Percentiles rank a stretch among this genome's conserved stretches.
Evolutionary conservation across 2,797 vertebrate genomes (phyloP).

Genomic region (Gadopsis bispinosus): DNA sequence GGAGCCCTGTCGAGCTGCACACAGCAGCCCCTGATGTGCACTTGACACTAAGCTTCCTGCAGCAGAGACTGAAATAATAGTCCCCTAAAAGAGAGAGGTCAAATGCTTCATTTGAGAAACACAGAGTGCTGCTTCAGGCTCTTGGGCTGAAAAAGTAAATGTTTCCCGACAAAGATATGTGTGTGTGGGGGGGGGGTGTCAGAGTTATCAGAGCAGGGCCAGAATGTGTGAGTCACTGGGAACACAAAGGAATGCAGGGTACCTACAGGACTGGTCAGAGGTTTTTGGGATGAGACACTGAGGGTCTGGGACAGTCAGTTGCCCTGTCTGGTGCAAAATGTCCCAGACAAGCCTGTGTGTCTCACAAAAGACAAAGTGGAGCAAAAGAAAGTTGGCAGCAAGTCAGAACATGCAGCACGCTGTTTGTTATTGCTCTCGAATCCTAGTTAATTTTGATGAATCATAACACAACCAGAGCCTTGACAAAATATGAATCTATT

Average conservation of each 20-base stretch:
- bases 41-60: slow-evolving; percentile 59
- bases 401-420: slow-evolving; percentile 25
- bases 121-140: slow-evolving; percentile 62
- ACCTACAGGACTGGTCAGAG: slow-evolving; percentile 38
- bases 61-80: slow-evolving; percentile 65
- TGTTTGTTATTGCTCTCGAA: slow-evolving; percentile 48
- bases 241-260: slow-evolving; percentile 6
- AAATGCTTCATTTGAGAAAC: slow-evolving; percentile 78
- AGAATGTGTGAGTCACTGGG: slow-evolving; percentile 52
- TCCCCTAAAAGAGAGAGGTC: slow-evolving; percentile 68
- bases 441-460: slow-evolving; percentile 46
- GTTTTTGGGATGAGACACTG: slow-evolving; percentile 40
- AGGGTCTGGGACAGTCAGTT: slow-evolving; percentile 16
- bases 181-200: slow-evolving; percentile 1
- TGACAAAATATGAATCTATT: slow-evolving; percentile 11
- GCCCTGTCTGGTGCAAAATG: slow-evolving; percentile 45
- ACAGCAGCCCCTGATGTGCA: slow-evolving; percentile 39
- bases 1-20: slow-evolving; percentile 22
- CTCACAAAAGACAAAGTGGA: slow-evolving; percentile 54
- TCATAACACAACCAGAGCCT: neutral
- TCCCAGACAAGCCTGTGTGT: slow-evolving; percentile 46
- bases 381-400: slow-evolving; percentile 55
- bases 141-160: slow-evolving; percentile 23
- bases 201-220: slow-evolving; percentile 64
- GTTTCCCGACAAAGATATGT: slow-evolving; percentile 17